phyloP scores from a whole-genome alignment of 2,113 vertebrate species.

The Myiagra hebetior region DNA sequence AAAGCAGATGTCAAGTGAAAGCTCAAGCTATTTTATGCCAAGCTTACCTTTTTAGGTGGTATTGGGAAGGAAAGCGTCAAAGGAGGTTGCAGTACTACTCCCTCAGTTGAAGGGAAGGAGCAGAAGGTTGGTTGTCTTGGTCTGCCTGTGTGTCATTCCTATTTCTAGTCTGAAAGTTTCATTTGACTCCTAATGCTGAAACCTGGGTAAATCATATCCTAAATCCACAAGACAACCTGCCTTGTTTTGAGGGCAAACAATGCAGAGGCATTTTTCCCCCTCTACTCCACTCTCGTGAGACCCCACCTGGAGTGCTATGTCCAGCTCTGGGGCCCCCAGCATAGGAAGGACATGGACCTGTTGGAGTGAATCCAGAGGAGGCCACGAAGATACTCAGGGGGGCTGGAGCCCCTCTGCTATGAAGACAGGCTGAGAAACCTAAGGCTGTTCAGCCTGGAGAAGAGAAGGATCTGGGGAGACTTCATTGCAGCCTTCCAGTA shows the following conservation, averaged over 20 bases:
- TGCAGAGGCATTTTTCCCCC: neutral
- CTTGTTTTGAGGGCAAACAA: neutral
- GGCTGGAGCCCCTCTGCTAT: neutral
- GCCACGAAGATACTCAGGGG: neutral
- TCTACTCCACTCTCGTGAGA: neutral
- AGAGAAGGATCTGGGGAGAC: neutral
- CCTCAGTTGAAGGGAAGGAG: neutral
- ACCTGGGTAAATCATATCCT: neutral
- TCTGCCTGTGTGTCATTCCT: neutral
- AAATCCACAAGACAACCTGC: neutral
- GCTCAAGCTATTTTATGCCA: neutral
- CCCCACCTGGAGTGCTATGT: too few species aligned
- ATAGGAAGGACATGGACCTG: neutral
- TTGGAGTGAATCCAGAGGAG: neutral
- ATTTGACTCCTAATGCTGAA: neutral
- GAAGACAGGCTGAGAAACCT: neutral
- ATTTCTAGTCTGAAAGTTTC: neutral
- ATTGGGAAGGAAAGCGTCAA: neutral
- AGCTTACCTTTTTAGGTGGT: neutral
- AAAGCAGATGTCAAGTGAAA: neutral
- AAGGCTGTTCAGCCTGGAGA: neutral
- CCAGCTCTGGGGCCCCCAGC: neutral
- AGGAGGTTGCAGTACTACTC: neutral
- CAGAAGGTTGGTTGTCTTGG: neutral
- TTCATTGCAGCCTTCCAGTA: neutral